Percentiles rank a stretch among this genome's conserved stretches.
Evolutionary conservation across 1,140 invertebrate species (phyloP).

Genomic region (Penaeus chinensis): DNA sequence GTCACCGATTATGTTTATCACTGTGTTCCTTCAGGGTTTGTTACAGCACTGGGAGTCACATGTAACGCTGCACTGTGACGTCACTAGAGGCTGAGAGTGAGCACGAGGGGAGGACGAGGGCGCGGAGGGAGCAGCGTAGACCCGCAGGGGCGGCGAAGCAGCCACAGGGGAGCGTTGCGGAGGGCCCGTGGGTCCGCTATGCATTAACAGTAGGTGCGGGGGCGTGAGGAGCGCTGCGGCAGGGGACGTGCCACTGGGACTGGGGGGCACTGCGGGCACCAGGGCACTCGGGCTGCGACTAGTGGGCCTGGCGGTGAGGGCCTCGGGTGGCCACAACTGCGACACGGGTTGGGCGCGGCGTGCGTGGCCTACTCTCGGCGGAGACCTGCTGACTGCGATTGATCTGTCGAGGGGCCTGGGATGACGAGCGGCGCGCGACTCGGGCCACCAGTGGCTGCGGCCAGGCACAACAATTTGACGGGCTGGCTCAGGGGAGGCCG

Average conservation of each 20-base stretch:
- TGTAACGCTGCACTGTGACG: background rate
- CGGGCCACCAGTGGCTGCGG: constrained; percentile 60
- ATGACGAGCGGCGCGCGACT: constrained; percentile 55
- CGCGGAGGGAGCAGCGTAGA: background rate
- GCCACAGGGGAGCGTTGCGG: constrained; percentile 20
- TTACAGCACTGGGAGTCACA: constrained; percentile 4
- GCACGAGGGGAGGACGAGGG: background rate
- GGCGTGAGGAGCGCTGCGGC: constrained; percentile 68
- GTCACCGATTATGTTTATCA: background rate
- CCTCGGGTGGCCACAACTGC: constrained; percentile 54
- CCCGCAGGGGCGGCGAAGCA: background rate
- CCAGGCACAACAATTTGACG: constrained; percentile 65
- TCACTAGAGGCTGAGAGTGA: background rate
- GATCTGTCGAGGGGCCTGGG: constrained; percentile 59
- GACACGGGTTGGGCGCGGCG: constrained; percentile 26
- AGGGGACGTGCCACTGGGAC: constrained; percentile 68
- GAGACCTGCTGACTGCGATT: constrained; percentile 57
- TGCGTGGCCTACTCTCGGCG: constrained; percentile 47
- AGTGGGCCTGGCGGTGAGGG: constrained; percentile 74
- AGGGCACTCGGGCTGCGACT: constrained; percentile 30
- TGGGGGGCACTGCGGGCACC: constrained; percentile 35
- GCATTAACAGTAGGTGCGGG: constrained; percentile 71
- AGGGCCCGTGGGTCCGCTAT: constrained; percentile 73
- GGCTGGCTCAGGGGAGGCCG: constrained; percentile 62
- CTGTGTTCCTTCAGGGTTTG: background rate